Conservation (phyloP, 2,113 vertebrate species). For the Trinectes maculatus region DNA sequence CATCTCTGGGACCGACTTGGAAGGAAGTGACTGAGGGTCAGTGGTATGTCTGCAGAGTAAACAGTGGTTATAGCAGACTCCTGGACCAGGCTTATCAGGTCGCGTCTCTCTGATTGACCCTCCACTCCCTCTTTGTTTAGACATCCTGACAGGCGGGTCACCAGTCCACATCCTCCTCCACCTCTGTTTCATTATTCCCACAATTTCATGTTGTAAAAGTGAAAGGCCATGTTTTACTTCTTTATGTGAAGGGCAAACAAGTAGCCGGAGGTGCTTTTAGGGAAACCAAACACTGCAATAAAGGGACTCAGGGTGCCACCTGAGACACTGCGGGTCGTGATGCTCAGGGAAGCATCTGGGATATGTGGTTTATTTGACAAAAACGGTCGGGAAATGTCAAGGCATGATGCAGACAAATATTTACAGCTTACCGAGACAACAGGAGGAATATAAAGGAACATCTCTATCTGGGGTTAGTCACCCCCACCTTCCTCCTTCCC, state of each 20-base stretch:
- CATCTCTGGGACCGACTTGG: constrained; percentile 43
- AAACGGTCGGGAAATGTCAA: constrained; percentile 60
- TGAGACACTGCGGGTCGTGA: constrained; percentile 52
- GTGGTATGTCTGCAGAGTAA: constrained; percentile 78
- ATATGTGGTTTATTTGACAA: constrained; percentile 35
- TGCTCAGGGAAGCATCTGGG: constrained; percentile 51
- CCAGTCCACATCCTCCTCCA: constrained; percentile 73
- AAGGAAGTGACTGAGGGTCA: constrained; percentile 74
- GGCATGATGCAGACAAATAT: constrained; percentile 70
- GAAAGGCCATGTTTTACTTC: constrained; percentile 81
- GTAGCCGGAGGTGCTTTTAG: constrained; percentile 59
- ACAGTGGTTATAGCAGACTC: constrained; percentile 68
- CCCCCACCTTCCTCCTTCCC: constrained; percentile 51
- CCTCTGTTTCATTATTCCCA: constrained; percentile 73
- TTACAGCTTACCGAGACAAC: constrained; percentile 68
- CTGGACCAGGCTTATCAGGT: constrained; percentile 74
- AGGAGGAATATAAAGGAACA: constrained; percentile 65
- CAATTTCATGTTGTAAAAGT: constrained; percentile 79
- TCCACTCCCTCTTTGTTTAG: constrained; percentile 78
- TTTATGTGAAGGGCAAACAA: constrained; percentile 76
- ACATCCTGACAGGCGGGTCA: constrained; percentile 75
- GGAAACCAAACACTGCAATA: constrained; percentile 71
- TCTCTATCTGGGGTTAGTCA: constrained; percentile 57
- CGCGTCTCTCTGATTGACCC: constrained; percentile 71
- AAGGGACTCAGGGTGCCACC: constrained; percentile 44